phyloP scores from a whole-genome alignment of 2,888 invertebrate genomes.

The Philopedon plagiatum region DNA sequence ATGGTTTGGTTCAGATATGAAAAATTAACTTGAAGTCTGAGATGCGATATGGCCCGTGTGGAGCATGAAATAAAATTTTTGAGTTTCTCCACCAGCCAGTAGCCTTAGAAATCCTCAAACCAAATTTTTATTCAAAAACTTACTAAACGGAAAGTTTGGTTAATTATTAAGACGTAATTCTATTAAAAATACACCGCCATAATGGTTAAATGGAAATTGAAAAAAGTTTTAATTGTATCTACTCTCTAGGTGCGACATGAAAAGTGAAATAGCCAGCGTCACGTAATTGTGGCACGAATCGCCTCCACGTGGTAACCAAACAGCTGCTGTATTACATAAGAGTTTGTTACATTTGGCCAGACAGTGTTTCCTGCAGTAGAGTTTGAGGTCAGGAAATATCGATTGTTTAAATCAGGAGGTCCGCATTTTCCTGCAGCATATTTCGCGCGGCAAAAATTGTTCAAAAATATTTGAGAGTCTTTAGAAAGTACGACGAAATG shows the following conservation, averaged over 20 bases:
- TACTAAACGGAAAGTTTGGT: too few species aligned
- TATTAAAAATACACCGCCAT: too few species aligned
- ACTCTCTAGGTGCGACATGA: not conserved
- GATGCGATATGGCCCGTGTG: too few species aligned
- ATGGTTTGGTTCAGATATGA: too few species aligned
- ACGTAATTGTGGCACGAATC: not conserved
- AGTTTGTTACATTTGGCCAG: conserved; percentile 33
- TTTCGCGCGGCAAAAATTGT: not conserved
- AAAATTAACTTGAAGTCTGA: too few species aligned
- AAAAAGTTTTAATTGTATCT: too few species aligned
- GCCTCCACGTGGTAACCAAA: conserved; percentile 19
- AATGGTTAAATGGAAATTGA: too few species aligned
- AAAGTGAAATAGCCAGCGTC: not conserved
- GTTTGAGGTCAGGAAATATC: conserved; percentile 64
- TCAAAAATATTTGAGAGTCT: not conserved
- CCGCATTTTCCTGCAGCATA: conserved; percentile 29
- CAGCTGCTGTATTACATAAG: conserved; percentile 40
- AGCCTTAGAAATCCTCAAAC: too few species aligned
- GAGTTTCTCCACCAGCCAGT: too few species aligned
- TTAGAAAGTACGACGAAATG: not conserved
- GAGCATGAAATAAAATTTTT: too few species aligned
- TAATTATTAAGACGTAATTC: too few species aligned
- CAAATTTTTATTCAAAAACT: too few species aligned
- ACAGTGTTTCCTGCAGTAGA: conserved; percentile 56
- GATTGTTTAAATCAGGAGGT: conserved; percentile 54